Evolutionary conservation across 2,797 vertebrate genomes (phyloP), one percentile per base, ranked within the genome.

Genomic region (Enteromius treurensis): DNA sequence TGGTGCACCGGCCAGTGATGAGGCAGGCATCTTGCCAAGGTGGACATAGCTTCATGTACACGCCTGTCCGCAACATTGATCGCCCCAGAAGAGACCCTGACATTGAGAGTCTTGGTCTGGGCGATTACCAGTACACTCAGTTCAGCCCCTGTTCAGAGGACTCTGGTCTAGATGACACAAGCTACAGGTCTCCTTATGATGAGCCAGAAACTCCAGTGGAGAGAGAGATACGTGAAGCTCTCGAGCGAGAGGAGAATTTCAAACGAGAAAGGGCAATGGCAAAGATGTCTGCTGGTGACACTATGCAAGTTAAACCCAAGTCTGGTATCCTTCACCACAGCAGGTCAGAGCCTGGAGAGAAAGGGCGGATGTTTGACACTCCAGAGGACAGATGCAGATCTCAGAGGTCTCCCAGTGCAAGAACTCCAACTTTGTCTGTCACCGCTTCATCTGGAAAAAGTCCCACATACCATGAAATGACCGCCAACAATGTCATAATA

Each of bases 71-170:
- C 69, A 92, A 94, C 79, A 92, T 95, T 26, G 93, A 93, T 70
- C 91, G 92, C 74, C 83, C 88, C 47, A 92, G 91, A 45, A 94
- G 88, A 89, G 87, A 91, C 11, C 86, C 89, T 0, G 92, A 93
- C 11, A 87, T 93, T 55, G 94, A 95, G 62, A 92, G 79, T 79
- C 86, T 95, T 67, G 90, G 88, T 84, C 87, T 94, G 29, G 80
- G 88, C 3, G 94, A 95, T 67, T 93, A 93, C 85, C 81, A 92
- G 67, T 89, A 92, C 79, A 93, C 91, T 10, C 94, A 94, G 42
- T 95, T 95, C 76, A 95, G 95, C 85, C 94, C 94, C 7, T 95
- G 94, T 83, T 95, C 94, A 7, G 95, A 95, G 79, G 95, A 95
- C 80, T 95, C 95, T 9, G 94, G 95, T 21, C 85, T 95, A 53